phyloP scores from a whole-genome alignment of 2,888 invertebrate genomes.

The Agriotes lineatus region DNA sequence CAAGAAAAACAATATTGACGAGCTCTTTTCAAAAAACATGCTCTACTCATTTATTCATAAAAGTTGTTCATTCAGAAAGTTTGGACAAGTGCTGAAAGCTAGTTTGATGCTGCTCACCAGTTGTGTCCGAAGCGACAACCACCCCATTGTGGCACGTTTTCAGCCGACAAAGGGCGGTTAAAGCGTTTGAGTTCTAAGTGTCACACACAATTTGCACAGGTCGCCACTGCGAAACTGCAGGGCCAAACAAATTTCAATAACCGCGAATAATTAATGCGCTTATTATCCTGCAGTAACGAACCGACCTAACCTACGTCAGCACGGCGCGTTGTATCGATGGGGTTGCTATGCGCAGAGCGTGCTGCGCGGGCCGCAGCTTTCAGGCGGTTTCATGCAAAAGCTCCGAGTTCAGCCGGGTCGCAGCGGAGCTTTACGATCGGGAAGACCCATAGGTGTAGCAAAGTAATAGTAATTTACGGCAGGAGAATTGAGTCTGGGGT shows the following conservation, averaged over 20 bases:
- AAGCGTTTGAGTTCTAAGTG: neutral
- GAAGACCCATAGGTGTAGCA: neutral
- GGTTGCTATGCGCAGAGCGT: slow-evolving; percentile 49
- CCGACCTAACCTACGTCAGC: slow-evolving; percentile 55
- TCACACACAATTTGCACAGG: slow-evolving; percentile 18
- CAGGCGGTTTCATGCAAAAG: slow-evolving; percentile 23
- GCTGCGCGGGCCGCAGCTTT: slow-evolving; percentile 27
- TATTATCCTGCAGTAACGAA: slow-evolving; percentile 30
- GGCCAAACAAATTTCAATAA: slow-evolving; percentile 22
- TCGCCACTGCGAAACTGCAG: slow-evolving; percentile 8
- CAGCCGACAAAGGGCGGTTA: slow-evolving; percentile 13
- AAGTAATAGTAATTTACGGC: neutral
- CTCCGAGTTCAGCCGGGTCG: neutral
- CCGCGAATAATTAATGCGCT: slow-evolving; percentile 30
- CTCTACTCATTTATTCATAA: neutral
- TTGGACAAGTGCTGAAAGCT: neutral
- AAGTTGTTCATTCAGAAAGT: neutral
- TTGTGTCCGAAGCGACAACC: slow-evolving; percentile 70
- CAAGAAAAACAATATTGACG: no score
- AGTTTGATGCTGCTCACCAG: slow-evolving; percentile 66
- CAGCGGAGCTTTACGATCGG: neutral
- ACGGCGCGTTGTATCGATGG: slow-evolving; percentile 57
- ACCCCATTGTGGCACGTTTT: slow-evolving; percentile 66
- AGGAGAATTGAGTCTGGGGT: neutral
- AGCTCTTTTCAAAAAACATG: neutral